These are phyloP conservation scores for Thelaira solivaga DNA, from an alignment of 2,888 invertebrate genomes.

Conservation along the genomic window DNA sequence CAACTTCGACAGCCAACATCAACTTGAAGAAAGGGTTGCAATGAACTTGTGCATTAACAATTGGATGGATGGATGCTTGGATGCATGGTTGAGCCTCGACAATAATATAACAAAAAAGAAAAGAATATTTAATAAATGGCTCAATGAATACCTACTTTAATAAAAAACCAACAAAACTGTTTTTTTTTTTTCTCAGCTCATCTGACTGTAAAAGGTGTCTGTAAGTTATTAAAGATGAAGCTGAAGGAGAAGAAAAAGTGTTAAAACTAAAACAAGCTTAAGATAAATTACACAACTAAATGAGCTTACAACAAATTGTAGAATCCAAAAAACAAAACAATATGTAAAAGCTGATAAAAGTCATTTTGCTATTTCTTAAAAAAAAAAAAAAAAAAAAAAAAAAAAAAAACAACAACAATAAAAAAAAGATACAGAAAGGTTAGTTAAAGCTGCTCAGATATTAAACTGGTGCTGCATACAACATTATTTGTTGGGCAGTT, in stretches of 20 bases:
- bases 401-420: too few species aligned
- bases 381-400: too few species aligned
- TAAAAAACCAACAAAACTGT: conserved; percentile 9
- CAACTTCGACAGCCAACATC: conserved; percentile 18
- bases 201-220: conserved; percentile 45
- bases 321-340: background rate
- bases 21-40: conserved; percentile 36
- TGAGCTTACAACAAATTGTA: conserved; percentile 62
- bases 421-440: background rate
- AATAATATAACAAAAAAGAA: conserved; percentile 30
- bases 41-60: conserved; percentile 35
- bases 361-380: conserved; percentile 24
- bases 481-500: background rate
- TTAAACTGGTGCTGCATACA: conserved; percentile 1
- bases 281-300: conserved; percentile 68
- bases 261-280: conserved; percentile 68
- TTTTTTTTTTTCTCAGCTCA: conserved; percentile 22
- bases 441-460: background rate
- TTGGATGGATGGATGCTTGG: conserved; percentile 38
- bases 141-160: conserved; percentile 54
- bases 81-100: conserved; percentile 47
- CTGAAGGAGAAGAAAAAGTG: conserved; percentile 60
- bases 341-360: conserved; percentile 12
- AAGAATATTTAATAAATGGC: conserved; percentile 53
- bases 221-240: conserved; percentile 56